Conservation (phyloP, 1,140 invertebrate species). For the Zaprionus africanus region DNA sequence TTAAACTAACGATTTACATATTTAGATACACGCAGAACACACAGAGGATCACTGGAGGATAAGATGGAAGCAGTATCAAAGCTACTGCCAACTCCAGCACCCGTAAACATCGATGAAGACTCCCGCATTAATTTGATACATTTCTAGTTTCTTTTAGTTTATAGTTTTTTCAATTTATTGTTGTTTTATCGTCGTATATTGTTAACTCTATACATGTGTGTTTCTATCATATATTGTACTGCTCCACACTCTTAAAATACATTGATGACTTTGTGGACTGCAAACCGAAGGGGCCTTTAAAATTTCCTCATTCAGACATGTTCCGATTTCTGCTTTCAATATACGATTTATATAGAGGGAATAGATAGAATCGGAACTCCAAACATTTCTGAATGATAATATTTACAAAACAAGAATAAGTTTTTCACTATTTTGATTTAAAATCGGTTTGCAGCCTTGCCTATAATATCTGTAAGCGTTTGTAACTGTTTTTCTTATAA, state of each 20-base stretch:
- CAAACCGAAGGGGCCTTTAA: background rate
- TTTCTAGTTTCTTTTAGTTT: background rate
- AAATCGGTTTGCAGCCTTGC: background rate
- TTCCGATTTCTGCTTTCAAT: background rate
- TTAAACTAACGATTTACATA: background rate
- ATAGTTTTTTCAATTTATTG: slow-evolving; percentile 4
- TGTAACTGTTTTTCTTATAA: background rate
- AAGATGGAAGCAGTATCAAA: too few relatives aligned
- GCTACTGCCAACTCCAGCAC: background rate
- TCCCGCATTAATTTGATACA: background rate
- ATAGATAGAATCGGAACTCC: background rate
- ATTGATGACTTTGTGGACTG: background rate
- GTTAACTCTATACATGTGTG: slow-evolving; percentile 1
- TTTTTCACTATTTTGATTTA: background rate
- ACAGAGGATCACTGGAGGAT: too few relatives aligned
- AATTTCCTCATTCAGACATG: background rate
- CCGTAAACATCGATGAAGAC: background rate
- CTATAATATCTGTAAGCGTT: background rate
- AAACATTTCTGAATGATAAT: slow-evolving; percentile 3
- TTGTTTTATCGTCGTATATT: background rate
- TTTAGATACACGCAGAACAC: too few relatives aligned
- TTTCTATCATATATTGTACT: background rate
- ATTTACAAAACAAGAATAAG: background rate
- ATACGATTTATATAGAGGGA: background rate
- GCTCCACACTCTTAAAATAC: slow-evolving; percentile 1